Evolutionary conservation across 1,140 invertebrate genomes (phyloP).

Genomic region (Drosophila lacertosa): DNA sequence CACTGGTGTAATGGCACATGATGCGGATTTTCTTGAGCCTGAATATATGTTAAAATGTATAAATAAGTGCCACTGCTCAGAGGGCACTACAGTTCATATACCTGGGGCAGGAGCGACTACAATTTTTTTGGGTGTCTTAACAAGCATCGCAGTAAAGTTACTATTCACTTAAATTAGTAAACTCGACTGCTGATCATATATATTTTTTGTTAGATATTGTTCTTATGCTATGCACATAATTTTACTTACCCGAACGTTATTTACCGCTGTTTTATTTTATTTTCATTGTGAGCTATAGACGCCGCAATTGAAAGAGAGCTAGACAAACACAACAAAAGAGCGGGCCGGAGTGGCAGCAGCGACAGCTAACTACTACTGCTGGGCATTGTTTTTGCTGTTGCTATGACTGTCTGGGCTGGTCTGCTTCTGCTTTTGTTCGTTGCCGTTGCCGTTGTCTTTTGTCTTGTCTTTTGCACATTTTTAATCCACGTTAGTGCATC

Average conservation of each 20-base stretch:
- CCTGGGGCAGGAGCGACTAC: too few relatives aligned
- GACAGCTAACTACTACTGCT: slow-evolving; percentile 20
- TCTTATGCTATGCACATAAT: slow-evolving; percentile 32
- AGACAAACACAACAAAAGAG: neutral
- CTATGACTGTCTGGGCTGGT: slow-evolving; percentile 19
- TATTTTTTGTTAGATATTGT: slow-evolving; percentile 9
- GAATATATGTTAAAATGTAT: too few relatives aligned
- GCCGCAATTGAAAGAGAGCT: slow-evolving; percentile 18
- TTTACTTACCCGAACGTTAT: slow-evolving; percentile 28
- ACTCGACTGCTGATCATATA: too few relatives aligned
- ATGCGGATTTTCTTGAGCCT: too few relatives aligned
- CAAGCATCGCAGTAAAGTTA: too few relatives aligned
- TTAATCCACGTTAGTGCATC: slow-evolving; percentile 62
- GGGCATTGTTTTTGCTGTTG: slow-evolving; percentile 34
- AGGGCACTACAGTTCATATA: too few relatives aligned
- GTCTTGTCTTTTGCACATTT: slow-evolving; percentile 46
- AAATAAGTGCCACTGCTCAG: too few relatives aligned
- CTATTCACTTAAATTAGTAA: too few relatives aligned
- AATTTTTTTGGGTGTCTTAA: too few relatives aligned
- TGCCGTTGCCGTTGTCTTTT: slow-evolving; percentile 36
- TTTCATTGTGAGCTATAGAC: slow-evolving; percentile 27
- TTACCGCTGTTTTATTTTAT: slow-evolving; percentile 35
- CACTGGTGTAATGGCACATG: too few relatives aligned
- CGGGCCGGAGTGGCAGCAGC: neutral
- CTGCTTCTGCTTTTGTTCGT: slow-evolving; percentile 16